A percentile compares a stretch with the other conserved stretches of the same genome.
Conservation (phyloP, 2,797 vertebrate genomes). For the Myripristis jacobus region DNA sequence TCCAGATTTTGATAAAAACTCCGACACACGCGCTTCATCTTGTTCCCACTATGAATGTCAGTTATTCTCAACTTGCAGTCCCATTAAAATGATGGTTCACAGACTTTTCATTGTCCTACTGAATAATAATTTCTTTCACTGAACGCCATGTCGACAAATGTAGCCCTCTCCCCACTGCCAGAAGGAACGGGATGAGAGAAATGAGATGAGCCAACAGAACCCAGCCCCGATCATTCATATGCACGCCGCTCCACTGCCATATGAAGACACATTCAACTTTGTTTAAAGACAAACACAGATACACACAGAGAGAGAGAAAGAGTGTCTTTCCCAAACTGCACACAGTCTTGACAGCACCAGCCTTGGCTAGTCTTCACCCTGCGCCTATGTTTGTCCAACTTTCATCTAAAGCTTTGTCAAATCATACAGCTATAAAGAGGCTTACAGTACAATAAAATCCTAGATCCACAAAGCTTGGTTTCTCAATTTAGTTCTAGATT, state of each 20-base stretch:
- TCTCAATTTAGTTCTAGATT: slow-evolving; percentile 24
- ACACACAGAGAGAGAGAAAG: slow-evolving; percentile 13
- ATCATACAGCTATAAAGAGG: slow-evolving; percentile 26
- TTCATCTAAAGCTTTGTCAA: slow-evolving; percentile 42
- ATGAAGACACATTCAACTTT: slow-evolving; percentile 61
- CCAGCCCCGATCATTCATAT: slow-evolving; percentile 36
- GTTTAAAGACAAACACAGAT: slow-evolving; percentile 45
- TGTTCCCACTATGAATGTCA: slow-evolving; percentile 31
- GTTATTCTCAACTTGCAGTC: slow-evolving; percentile 16
- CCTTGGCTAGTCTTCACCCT: slow-evolving; percentile 11
- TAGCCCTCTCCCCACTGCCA: slow-evolving; percentile 50
- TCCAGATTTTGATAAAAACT: slow-evolving; percentile 24
- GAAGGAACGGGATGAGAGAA: slow-evolving; percentile 56
- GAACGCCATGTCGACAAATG: slow-evolving; percentile 58
- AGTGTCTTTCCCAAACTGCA: neutral
- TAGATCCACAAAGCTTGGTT: slow-evolving; percentile 10
- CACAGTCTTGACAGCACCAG: slow-evolving; percentile 24
- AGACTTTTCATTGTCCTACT: slow-evolving; percentile 39
- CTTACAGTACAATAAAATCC: slow-evolving; percentile 7
- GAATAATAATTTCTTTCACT: slow-evolving; percentile 40
- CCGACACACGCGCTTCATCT: slow-evolving; percentile 38
- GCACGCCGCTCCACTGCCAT: slow-evolving; percentile 48
- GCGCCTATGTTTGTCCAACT: slow-evolving; percentile 27
- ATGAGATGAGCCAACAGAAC: slow-evolving; percentile 65
- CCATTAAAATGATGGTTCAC: slow-evolving; percentile 35